Conservation (phyloP, 2,888 invertebrate species). For the Sinotaia quadrata region DNA sequence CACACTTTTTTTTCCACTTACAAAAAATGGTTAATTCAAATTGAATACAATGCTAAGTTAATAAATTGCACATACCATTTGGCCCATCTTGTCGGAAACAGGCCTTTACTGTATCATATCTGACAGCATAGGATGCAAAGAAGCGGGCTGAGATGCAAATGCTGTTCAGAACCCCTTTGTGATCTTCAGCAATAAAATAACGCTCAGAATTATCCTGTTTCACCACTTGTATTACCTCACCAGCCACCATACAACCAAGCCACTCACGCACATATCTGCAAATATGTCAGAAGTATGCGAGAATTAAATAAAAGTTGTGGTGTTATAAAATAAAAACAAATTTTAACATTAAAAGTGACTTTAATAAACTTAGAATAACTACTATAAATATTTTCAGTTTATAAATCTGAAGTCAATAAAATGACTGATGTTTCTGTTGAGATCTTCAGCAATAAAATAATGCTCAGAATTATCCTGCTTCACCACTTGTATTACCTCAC, state of each 20-base stretch:
- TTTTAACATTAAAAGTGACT: too few species aligned
- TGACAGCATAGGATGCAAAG: slow-evolving; percentile 28
- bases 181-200: slow-evolving; percentile 25
- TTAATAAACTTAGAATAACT: too few species aligned
- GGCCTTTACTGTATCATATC: slow-evolving; percentile 30
- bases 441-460: slow-evolving; percentile 25
- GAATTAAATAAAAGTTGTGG: too few species aligned
- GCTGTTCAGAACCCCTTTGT: slow-evolving; percentile 17
- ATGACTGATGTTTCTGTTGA: too few species aligned
- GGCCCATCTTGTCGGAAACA: slow-evolving; percentile 30
- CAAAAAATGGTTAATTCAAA: too few species aligned
- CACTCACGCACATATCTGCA: slow-evolving; percentile 29
- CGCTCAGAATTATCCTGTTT: slow-evolving; percentile 12
- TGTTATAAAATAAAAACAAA: too few species aligned
- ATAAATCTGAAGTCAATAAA: too few species aligned
- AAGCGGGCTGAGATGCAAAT: slow-evolving; percentile 25
- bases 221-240: slow-evolving; percentile 25
- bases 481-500: slow-evolving; percentile 25
- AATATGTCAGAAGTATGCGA: too few species aligned
- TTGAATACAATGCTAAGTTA: not conserved
- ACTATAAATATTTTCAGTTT: too few species aligned
- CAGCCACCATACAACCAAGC: slow-evolving; percentile 31
- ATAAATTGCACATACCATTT: slow-evolving; percentile 14
- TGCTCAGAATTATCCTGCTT: slow-evolving; percentile 11
- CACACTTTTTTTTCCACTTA: too few species aligned